phyloP scores from a whole-genome alignment of 2,888 invertebrate species.

The Oscheius sp. region DNA sequence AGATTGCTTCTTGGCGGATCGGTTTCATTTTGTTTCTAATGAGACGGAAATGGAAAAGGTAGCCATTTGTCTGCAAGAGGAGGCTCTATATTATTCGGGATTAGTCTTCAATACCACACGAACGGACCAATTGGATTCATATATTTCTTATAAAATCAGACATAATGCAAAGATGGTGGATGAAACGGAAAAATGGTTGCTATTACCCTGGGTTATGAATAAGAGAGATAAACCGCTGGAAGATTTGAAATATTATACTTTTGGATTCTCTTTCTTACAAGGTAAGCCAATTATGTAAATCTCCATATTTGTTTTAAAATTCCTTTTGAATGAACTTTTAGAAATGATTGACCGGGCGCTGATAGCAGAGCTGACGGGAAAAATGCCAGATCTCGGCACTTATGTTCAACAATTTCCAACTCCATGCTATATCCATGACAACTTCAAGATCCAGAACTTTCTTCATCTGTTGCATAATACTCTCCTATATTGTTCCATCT shows the following conservation, averaged over 20 bases:
- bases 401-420: conserved; percentile 81
- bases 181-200: not conserved
- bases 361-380: conserved; percentile 76
- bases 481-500: conserved; percentile 76
- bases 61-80: conserved; percentile 59
- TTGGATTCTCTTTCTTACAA: conserved; percentile 87
- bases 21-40: not conserved
- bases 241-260: conserved; percentile 78
- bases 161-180: conserved; percentile 55
- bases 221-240: conserved; percentile 64
- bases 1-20: not conserved
- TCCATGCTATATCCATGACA: conserved; percentile 80
- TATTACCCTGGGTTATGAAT: conserved; percentile 34
- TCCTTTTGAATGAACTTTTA: too few relatives aligned
- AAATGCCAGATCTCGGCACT: conserved; percentile 76
- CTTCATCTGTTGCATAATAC: conserved; percentile 76
- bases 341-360: conserved; percentile 85
- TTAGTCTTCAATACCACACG: conserved; percentile 52
- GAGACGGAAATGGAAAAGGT: conserved; percentile 21
- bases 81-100: conserved; percentile 60
- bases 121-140: conserved; percentile 37
- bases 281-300: conserved; percentile 74
- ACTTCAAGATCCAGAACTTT: conserved; percentile 65
- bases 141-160: conserved; percentile 64
- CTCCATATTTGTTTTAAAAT: not conserved